Evolutionary conservation across 2,888 invertebrate genomes (phyloP).

Genomic region (Polyommatus icarus): DNA sequence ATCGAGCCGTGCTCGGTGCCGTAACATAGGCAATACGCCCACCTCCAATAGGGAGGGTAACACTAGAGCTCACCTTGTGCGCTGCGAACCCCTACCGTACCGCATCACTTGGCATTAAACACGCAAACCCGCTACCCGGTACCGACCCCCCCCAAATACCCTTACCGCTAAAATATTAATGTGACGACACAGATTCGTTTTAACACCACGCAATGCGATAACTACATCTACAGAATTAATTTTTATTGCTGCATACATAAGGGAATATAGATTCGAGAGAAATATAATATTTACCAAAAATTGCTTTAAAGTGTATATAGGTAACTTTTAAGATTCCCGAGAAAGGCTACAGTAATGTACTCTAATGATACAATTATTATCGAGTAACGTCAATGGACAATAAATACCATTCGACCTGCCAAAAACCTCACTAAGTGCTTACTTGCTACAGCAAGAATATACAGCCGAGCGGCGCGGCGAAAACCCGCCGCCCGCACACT

Average conservation of each 20-base stretch:
- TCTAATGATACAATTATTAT: conserved; percentile 81
- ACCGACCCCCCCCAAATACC: conserved; percentile 15
- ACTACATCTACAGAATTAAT: conserved; percentile 77
- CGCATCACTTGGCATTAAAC: conserved; percentile 58
- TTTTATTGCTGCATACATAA: conserved; percentile 79
- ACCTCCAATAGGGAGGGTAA: conserved; percentile 80
- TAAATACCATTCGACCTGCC: conserved; percentile 78
- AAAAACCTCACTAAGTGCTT: conserved; percentile 73
- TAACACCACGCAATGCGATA: conserved; percentile 65
- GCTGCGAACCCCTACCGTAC: conserved; percentile 75
- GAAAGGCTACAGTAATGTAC: conserved; percentile 80
- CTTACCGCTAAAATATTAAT: conserved; percentile 35
- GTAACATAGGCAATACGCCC: conserved; percentile 79
- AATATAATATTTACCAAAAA: conserved; percentile 76
- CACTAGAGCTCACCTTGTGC: conserved; percentile 80
- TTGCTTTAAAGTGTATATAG: conserved; percentile 77
- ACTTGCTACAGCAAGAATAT: conserved; percentile 76
- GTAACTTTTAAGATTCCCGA: conserved; percentile 79
- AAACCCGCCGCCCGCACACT: conserved; percentile 66
- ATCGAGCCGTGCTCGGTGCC: conserved; percentile 77
- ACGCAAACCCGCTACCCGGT: conserved; percentile 41
- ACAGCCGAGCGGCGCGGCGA: conserved; percentile 66
- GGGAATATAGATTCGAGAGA: conserved; percentile 79
- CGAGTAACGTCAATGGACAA: conserved; percentile 80
- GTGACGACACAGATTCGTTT: conserved; percentile 44